Evolutionary conservation across 2,888 invertebrate species (phyloP), one percentile per base, ranked within the genome.

Genomic region (Thereva nobilitata): DNA sequence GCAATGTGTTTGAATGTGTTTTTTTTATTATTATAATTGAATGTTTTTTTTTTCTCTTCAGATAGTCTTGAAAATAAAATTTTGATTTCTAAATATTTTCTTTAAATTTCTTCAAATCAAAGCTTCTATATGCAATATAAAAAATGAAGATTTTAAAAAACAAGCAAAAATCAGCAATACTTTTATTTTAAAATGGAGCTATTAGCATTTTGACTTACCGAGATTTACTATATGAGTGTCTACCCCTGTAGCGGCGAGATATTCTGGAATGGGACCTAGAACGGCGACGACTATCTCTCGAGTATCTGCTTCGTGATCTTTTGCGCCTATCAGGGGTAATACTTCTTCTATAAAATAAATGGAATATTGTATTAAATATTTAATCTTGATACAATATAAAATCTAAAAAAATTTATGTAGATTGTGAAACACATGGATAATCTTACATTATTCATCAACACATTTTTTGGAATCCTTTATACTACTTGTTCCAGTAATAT

Each of bases 251-350:
- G 10, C 41, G 35, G 4, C 50, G 38, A 6, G 41, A 52, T 6
- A 41, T 44, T 35, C 63, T 52, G 6, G 69, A 68, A 40, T 52
- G 45, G 34, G 47, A 40, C 44, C 40, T 12, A 34, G 59, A 59
- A 2, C 38, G 45, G 35, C 10, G 44, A 37, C 42, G 34, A 41
- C 37, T 40, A 5, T 50, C 61, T 35, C 49, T 63, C 8, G 61
- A 67, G 57, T 64, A 64, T 57, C 49, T 7, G 52, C 57, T 56
- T 1, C 37, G 38, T 12, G 67, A 57, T n/a, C 40, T n/a, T 50
- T 44, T 64, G 12, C 45, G 67, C 38, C 64, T 64, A 9, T 41
- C 52, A 4, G 67, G 55, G 6, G 61, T 49, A 38, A 41, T 10
- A 8, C 50, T 63, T 49, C 37, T 55, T 34, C 67, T 63, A 12